phyloP scores from a whole-genome alignment of 2,113 vertebrate genomes.

The Gobiocypris rarus region DNA sequence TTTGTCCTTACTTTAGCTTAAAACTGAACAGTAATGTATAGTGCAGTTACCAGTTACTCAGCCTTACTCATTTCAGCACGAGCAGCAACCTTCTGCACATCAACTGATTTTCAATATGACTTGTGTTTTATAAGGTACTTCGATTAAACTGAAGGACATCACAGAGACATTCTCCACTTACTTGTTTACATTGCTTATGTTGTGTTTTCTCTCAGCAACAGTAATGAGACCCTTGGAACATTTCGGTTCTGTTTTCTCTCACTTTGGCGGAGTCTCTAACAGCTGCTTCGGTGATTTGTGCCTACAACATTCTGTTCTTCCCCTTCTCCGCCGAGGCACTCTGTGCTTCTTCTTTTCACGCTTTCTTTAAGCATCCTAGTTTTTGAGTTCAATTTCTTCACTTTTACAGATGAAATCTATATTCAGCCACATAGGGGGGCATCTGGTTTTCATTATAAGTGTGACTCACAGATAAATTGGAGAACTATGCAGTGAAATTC shows the following conservation, averaged over 20 bases:
- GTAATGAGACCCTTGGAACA: conserved; percentile 42
- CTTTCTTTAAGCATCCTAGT: neutral
- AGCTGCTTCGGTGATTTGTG: conserved; percentile 46
- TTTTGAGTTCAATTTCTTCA: neutral
- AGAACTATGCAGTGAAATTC: conserved; percentile 40
- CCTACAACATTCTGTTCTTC: conserved; percentile 52
- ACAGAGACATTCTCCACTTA: neutral
- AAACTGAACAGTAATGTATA: conserved; percentile 17
- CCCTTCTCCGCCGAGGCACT: conserved; percentile 42
- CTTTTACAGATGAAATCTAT: conserved; percentile 6
- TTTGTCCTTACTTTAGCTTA: conserved; percentile 9
- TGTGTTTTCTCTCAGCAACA: conserved; percentile 37
- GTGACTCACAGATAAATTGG: conserved; percentile 42
- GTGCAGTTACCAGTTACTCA: conserved; percentile 40
- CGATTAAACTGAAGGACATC: neutral
- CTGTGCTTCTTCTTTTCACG: conserved; percentile 18
- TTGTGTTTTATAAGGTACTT: conserved; percentile 2
- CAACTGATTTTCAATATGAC: conserved; percentile 23
- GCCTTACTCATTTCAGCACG: conserved; percentile 35
- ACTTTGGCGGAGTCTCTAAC: conserved; percentile 47
- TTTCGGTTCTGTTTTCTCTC: conserved; percentile 49
- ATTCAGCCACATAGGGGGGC: neutral
- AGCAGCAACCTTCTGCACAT: neutral
- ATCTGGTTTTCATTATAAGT: conserved; percentile 52
- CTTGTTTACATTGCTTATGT: conserved; percentile 26